These are phyloP conservation scores for Sigmodon hispidus DNA, from an alignment of 2,113 vertebrate species.

Conservation along the genomic window DNA sequence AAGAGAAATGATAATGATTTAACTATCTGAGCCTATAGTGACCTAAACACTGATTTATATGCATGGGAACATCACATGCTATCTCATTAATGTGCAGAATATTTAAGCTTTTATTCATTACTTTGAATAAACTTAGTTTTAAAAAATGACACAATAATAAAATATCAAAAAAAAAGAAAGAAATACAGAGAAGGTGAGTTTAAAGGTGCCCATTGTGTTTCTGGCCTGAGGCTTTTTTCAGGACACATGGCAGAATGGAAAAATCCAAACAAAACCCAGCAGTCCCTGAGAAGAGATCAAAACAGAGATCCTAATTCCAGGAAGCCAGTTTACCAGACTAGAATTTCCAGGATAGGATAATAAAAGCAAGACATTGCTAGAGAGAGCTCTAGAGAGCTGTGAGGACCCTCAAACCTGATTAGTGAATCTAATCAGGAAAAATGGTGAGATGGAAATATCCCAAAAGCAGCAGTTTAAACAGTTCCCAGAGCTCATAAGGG, in stretches of 20 bases:
- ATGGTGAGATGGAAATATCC: neutral
- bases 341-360: neutral
- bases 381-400: neutral
- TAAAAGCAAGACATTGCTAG: neutral
- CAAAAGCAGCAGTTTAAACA: neutral
- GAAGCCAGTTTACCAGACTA: neutral
- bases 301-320: neutral
- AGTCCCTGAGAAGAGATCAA: neutral
- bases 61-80: neutral
- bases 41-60: neutral
- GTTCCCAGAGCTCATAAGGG: neutral
- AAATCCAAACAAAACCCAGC: neutral
- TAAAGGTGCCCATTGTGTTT: neutral
- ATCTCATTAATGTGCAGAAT: neutral
- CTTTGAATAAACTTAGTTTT: neutral
- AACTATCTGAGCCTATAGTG: neutral
- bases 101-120: neutral
- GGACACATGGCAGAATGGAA: neutral
- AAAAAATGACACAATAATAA: too few species aligned
- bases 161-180: too few species aligned
- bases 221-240: neutral
- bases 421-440: neutral
- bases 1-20: too few species aligned
- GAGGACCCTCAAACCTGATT: neutral
- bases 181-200: slow-evolving; percentile 10